Evolutionary conservation across 2,888 invertebrate species (phyloP).

Genomic region (Trichopria drosophilae): DNA sequence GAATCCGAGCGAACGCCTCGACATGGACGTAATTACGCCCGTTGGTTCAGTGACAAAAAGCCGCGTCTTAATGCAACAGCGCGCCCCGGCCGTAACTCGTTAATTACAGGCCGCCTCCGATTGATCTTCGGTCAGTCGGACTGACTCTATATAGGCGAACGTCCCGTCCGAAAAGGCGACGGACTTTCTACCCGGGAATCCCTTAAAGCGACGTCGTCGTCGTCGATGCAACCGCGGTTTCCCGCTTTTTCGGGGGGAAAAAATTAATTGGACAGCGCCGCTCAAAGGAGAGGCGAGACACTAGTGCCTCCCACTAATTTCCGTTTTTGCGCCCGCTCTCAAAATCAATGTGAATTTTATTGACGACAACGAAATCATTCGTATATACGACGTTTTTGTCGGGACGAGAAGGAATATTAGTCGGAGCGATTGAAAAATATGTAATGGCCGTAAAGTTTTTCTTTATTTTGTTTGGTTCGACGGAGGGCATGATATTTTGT

Average conservation of each 20-base stretch:
- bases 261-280: conserved; percentile 56
- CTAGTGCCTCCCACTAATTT: conserved; percentile 31
- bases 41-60: conserved; percentile 56
- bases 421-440: too few relatives aligned
- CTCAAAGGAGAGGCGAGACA: conserved; percentile 18
- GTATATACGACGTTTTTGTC: too few relatives aligned
- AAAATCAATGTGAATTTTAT: too few relatives aligned
- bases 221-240: conserved; percentile 47
- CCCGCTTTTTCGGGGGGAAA: conserved; percentile 38
- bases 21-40: conserved; percentile 49
- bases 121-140: conserved; percentile 53
- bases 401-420: too few relatives aligned
- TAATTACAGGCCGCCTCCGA: conserved; percentile 58
- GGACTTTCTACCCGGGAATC: too few relatives aligned
- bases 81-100: conserved; percentile 53
- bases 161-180: too few relatives aligned
- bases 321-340: conserved; percentile 20
- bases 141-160: conserved; percentile 19
- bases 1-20: conserved; percentile 39
- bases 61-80: conserved; percentile 57
- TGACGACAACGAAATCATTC: too few relatives aligned
- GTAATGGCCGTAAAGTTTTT: too few relatives aligned
- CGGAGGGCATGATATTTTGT: too few relatives aligned
- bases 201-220: too few relatives aligned
- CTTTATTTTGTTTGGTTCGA: too few relatives aligned